These are phyloP conservation scores for Perdix hodgsoniae DNA, from an alignment of 2,797 vertebrate species.

Conservation along the genomic window DNA sequence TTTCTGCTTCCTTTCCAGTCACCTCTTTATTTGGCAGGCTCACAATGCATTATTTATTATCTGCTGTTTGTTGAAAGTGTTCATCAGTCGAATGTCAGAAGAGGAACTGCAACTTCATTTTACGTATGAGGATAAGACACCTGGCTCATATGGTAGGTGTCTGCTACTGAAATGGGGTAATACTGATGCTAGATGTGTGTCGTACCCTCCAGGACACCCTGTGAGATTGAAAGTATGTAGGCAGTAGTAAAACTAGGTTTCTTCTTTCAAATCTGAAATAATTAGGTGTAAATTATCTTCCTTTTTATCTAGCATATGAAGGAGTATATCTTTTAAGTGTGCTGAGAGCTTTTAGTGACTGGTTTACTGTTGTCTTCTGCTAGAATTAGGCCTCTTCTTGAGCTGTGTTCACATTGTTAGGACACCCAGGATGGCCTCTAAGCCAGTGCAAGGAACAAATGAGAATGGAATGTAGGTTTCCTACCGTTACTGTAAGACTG, in stretches of 20 bases:
- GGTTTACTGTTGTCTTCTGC: background rate
- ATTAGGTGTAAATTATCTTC: fast-evolving
- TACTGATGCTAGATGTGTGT: fast-evolving
- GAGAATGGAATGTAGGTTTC: background rate
- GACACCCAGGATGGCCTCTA: background rate
- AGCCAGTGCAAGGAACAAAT: background rate
- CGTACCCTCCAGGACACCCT: background rate
- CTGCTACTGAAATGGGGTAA: background rate
- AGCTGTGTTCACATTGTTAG: background rate
- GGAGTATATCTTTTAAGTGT: background rate
- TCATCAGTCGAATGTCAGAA: slow-evolving; percentile 92
- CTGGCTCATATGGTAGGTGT: slow-evolving; percentile 86
- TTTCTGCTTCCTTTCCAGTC: slow-evolving; percentile 83
- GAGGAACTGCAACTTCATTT: slow-evolving; percentile 94
- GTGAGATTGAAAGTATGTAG: background rate
- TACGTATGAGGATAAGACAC: slow-evolving; percentile 89
- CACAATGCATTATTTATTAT: slow-evolving; percentile 98
- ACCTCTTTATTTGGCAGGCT: slow-evolving; percentile 98
- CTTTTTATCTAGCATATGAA: background rate
- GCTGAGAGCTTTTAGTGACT: background rate
- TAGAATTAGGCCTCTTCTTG: background rate
- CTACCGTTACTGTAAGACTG: background rate
- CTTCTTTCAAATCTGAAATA: background rate
- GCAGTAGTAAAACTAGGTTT: background rate
- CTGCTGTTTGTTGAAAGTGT: slow-evolving; percentile 95